Conservation (phyloP, 2,113 vertebrate species). For the Nematolebias whitei region DNA sequence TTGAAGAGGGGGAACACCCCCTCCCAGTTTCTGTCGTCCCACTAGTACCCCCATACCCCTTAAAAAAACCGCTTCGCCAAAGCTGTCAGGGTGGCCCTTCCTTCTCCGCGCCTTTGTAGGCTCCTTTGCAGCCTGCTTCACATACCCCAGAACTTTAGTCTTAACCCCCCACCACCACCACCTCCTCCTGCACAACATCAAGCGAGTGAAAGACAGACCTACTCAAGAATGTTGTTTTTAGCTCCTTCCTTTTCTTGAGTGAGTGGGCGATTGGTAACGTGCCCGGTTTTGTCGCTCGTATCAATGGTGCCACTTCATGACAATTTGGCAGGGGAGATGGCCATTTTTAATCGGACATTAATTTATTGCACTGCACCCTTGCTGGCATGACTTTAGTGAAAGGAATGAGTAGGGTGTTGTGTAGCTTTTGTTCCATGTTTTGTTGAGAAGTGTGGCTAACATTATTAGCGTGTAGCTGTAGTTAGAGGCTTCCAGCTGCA, state of each 20-base stretch:
- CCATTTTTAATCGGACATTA: slow-evolving; percentile 78
- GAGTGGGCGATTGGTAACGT: slow-evolving; percentile 75
- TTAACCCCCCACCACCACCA: slow-evolving; percentile 8
- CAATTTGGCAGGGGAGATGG: slow-evolving; percentile 71
- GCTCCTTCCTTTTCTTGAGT: slow-evolving; percentile 69
- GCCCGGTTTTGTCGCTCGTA: slow-evolving; percentile 67
- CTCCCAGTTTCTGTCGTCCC: slow-evolving; percentile 62
- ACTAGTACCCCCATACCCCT: slow-evolving; percentile 56
- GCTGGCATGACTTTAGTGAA: slow-evolving; percentile 67
- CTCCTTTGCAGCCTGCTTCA: slow-evolving; percentile 68
- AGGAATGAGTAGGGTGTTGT: slow-evolving; percentile 71
- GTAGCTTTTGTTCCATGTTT: slow-evolving; percentile 75
- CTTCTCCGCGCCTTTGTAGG: slow-evolving; percentile 61
- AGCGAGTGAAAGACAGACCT: slow-evolving; percentile 65
- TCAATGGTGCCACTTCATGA: slow-evolving; percentile 77
- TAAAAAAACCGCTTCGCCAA: slow-evolving; percentile 53
- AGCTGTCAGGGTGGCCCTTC: slow-evolving; percentile 78
- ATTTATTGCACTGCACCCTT: slow-evolving; percentile 70
- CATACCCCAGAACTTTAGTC: slow-evolving; percentile 64
- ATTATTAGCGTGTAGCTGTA: slow-evolving; percentile 74
- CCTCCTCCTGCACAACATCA: slow-evolving; percentile 14
- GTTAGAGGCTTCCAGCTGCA: slow-evolving; percentile 57
- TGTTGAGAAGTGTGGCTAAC: slow-evolving; percentile 77
- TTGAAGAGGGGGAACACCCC: slow-evolving; percentile 68
- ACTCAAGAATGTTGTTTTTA: slow-evolving; percentile 77